Conservation (phyloP, 64 coral and sea anemone species). For the Exaiptasia diaphana region DNA sequence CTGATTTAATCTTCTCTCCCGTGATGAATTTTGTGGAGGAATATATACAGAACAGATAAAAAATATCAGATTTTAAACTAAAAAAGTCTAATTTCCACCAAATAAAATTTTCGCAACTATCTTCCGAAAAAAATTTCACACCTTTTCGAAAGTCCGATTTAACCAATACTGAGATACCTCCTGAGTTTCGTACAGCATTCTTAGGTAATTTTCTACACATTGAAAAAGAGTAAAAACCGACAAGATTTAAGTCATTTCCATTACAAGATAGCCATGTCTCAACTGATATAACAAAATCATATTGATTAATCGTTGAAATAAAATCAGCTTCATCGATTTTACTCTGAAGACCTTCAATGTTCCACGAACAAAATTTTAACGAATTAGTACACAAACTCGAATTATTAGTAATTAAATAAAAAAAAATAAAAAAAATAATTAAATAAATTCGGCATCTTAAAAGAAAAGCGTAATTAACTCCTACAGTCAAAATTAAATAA, state of each 20-base stretch:
- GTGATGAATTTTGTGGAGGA: conserved; percentile 7
- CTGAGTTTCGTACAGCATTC: conserved; percentile 27
- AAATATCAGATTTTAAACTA: background rate
- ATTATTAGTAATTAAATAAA: background rate
- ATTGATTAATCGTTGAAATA: conserved; percentile 17
- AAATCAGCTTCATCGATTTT: conserved; percentile 28
- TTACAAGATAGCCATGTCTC: conserved; percentile 43
- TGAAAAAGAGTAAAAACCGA: conserved; percentile 43
- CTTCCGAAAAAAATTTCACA: conserved; percentile 18
- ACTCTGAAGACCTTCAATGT: conserved; percentile 39
- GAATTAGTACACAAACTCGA: conserved; percentile 5
- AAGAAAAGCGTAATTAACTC: background rate
- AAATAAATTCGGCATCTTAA: background rate
- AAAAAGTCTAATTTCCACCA: background rate
- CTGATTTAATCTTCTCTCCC: background rate
- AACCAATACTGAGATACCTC: conserved; percentile 28
- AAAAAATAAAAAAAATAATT: background rate
- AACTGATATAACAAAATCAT: conserved; percentile 41
- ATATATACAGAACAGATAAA: conserved; percentile 46
- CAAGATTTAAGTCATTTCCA: background rate
- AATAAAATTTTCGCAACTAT: conserved; percentile 9
- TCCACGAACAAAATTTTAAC: conserved; percentile 50
- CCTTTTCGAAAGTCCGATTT: conserved; percentile 38
- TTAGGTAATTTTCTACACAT: conserved; percentile 10
- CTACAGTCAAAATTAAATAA: background rate